Evolutionary conservation across 2,113 vertebrate genomes (phyloP).

Genomic region (Thalassarche chlororhynchos): DNA sequence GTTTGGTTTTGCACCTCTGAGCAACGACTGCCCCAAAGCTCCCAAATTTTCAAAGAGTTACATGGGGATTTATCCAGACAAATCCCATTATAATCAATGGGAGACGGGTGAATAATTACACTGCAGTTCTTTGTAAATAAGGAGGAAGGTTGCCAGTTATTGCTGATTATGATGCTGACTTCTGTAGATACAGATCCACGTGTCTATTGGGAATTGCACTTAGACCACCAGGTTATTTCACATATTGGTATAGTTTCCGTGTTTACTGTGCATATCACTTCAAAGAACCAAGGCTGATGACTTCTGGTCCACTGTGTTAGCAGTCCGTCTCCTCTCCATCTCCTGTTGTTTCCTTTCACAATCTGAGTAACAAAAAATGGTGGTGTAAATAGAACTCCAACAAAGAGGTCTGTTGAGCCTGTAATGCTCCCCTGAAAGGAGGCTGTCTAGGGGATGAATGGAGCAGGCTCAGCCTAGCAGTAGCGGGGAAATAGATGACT

Average conservation of each 20-base stretch:
- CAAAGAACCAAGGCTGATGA: conserved; percentile 56
- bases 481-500: conserved; percentile 62
- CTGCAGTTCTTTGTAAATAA: background rate
- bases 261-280: conserved; percentile 48
- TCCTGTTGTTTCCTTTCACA: conserved; percentile 69
- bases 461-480: conserved; percentile 44
- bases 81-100: conserved; percentile 63
- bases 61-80: conserved; percentile 57
- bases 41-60: conserved; percentile 61
- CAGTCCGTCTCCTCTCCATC: conserved; percentile 45
- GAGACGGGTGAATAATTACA: conserved; percentile 23
- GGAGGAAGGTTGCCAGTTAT: background rate
- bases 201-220: background rate
- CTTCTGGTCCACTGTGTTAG: conserved; percentile 63
- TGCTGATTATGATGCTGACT: conserved; percentile 15
- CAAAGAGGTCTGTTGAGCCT: conserved; percentile 67
- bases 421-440: conserved; percentile 68
- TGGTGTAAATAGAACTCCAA: conserved; percentile 66
- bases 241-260: background rate
- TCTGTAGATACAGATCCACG: background rate
- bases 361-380: conserved; percentile 60
- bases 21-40: background rate
- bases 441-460: conserved; percentile 69
- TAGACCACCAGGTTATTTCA: conserved; percentile 42
- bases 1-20: background rate